phyloP scores from a whole-genome alignment of 2,888 invertebrate genomes.

The Apotomis capreana region DNA sequence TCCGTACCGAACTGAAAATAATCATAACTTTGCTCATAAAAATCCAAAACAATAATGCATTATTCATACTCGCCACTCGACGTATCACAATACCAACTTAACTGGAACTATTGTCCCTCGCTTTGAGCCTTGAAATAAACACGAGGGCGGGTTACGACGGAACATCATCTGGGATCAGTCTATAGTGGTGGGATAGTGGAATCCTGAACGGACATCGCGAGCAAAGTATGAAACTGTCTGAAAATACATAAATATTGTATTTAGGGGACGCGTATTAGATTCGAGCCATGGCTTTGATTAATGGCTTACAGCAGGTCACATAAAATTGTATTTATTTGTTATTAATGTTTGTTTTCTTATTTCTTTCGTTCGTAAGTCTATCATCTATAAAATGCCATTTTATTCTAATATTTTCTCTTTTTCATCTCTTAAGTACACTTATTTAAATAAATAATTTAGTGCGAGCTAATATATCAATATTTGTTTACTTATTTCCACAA shows the following conservation, averaged over 20 bases:
- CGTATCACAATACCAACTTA: constrained; percentile 64
- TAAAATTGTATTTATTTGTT: constrained; percentile 40
- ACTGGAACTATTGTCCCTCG: constrained; percentile 53
- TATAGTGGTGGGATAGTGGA: constrained; percentile 62
- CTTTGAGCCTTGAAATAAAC: constrained; percentile 54
- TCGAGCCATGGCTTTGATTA: constrained; percentile 53
- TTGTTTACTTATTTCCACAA: too few species aligned
- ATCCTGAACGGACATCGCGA: constrained; percentile 71
- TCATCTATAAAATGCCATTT: background rate
- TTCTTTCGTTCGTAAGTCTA: constrained; percentile 24
- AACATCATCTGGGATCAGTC: constrained; percentile 59
- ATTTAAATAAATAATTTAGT: too few species aligned
- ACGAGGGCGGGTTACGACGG: constrained; percentile 50
- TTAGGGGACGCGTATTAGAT: constrained; percentile 67
- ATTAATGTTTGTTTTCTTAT: constrained; percentile 38
- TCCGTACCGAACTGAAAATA: constrained; percentile 80
- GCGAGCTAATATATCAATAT: too few species aligned
- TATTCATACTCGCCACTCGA: constrained; percentile 80
- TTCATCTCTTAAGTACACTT: too few species aligned
- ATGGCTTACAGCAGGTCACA: constrained; percentile 43
- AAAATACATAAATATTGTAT: constrained; percentile 83
- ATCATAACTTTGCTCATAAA: constrained; percentile 84
- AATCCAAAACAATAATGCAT: constrained; percentile 84
- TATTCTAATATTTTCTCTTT: background rate
- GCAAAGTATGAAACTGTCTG: constrained; percentile 79